A percentile compares a stretch with the other conserved stretches of the same genome.
These are phyloP conservation scores for Hofmannophila pseudospretella DNA, from an alignment of 2,888 invertebrate genomes.

Conservation along the genomic window DNA sequence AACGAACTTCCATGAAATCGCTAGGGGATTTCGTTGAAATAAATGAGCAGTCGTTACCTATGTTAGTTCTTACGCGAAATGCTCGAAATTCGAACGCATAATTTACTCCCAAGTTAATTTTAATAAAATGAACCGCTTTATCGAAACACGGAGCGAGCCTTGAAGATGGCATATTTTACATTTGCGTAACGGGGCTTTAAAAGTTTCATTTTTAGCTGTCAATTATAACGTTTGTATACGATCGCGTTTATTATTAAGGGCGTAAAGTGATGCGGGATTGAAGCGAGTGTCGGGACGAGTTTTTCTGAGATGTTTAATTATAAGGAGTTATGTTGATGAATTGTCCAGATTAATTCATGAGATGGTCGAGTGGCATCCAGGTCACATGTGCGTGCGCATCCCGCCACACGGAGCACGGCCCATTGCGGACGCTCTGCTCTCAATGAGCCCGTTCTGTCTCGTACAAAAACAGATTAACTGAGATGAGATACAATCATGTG, in stretches of 20 bases:
- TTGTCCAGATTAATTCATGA: slow-evolving; percentile 59
- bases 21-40: too few species aligned
- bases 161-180: slow-evolving; percentile 11
- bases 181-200: slow-evolving; percentile 14
- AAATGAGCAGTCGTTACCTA: not conserved
- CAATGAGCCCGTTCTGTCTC: slow-evolving; percentile 53
- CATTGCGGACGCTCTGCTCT: slow-evolving; percentile 49
- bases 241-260: slow-evolving; percentile 3
- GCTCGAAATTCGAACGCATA: not conserved
- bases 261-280: slow-evolving; percentile 1
- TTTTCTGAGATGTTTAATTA: slow-evolving; percentile 38
- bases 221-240: slow-evolving; percentile 10
- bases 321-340: slow-evolving; percentile 51
- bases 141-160: slow-evolving; percentile 11
- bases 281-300: not conserved
- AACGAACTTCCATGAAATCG: too few species aligned
- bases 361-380: slow-evolving; percentile 64
- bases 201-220: slow-evolving; percentile 14
- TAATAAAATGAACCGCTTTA: slow-evolving; percentile 12
- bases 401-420: slow-evolving; percentile 28
- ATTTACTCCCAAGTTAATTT: slow-evolving; percentile 6
- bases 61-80: not conserved
- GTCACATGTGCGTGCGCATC: slow-evolving; percentile 58
- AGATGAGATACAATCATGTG: slow-evolving; percentile 13
- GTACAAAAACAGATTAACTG: slow-evolving; percentile 43